Evolutionary conservation across 2,113 vertebrate genomes (phyloP).

Genomic region (Nothoprocta perdicaria): DNA sequence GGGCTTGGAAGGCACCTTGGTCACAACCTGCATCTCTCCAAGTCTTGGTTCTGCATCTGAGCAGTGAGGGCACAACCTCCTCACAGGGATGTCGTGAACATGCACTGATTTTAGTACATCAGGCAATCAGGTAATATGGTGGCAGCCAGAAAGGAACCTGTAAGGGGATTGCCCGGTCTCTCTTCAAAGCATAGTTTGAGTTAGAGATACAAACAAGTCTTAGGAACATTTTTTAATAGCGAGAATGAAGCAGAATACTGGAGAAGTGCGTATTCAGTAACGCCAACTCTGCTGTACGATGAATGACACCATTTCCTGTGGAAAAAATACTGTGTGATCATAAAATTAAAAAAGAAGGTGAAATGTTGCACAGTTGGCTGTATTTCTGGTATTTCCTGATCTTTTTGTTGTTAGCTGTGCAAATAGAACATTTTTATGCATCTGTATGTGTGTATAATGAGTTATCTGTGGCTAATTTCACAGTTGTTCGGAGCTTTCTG

Average conservation of each 20-base stretch:
- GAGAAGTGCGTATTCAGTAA: constrained; percentile 28
- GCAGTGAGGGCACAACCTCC: not conserved
- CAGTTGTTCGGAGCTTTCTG: not conserved
- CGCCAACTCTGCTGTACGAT: constrained; percentile 17
- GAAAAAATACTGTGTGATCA: not conserved
- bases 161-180: constrained; percentile 17
- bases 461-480: not conserved
- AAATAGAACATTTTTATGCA: not conserved
- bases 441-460: not conserved
- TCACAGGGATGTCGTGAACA: constrained; percentile 8
- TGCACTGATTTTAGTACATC: constrained; percentile 14
- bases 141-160: constrained; percentile 47
- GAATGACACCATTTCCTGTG: constrained; percentile 29
- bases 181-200: not conserved
- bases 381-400: not conserved
- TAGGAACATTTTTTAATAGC: constrained; percentile 16
- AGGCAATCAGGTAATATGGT: constrained; percentile 48
- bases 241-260: constrained; percentile 22
- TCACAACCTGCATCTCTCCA: constrained; percentile 7
- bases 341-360: not conserved
- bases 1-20: constrained; percentile 57
- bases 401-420: not conserved
- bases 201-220: not conserved
- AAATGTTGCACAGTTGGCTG: not conserved
- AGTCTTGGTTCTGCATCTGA: constrained; percentile 18